Evolutionary conservation across 2,888 invertebrate species (phyloP).

Genomic region (Entomobrya multifasciata): DNA sequence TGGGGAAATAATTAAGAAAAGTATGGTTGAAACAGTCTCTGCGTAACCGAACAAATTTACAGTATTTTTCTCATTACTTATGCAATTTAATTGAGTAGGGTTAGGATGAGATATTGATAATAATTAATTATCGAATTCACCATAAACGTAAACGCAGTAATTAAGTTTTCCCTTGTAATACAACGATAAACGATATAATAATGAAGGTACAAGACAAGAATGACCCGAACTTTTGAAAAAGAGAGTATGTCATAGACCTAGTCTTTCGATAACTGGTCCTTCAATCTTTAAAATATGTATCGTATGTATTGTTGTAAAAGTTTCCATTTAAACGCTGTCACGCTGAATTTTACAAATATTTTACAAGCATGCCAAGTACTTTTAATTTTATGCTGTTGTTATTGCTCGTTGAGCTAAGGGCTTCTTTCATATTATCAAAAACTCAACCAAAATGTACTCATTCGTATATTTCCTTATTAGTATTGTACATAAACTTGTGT

Average conservation of each 20-base stretch:
- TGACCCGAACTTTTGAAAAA: constrained; percentile 21
- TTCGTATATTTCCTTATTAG: neutral
- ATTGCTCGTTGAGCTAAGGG: neutral
- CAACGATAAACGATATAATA: constrained; percentile 7
- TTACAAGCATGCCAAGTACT: neutral
- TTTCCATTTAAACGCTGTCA: neutral
- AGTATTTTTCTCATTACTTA: constrained; percentile 7
- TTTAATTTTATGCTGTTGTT: neutral
- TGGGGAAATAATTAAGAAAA: constrained; percentile 95
- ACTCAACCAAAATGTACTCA: constrained; percentile 13
- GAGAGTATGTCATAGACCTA: constrained; percentile 57
- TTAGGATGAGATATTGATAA: neutral
- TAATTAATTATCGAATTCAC: neutral
- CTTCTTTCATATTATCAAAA: neutral
- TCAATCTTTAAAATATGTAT: constrained; percentile 52
- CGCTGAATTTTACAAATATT: neutral
- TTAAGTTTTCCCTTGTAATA: neutral
- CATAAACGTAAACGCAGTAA: neutral
- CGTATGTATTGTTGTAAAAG: neutral
- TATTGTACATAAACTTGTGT: neutral
- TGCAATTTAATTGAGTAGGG: neutral
- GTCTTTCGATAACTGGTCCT: constrained; percentile 70
- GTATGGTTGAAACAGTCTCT: constrained; percentile 94
- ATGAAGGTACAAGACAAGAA: constrained; percentile 57
- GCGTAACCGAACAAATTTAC: constrained; percentile 84